Conservation (phyloP, 2,113 vertebrate genomes). For the Elaphurus davidianus region DNA sequence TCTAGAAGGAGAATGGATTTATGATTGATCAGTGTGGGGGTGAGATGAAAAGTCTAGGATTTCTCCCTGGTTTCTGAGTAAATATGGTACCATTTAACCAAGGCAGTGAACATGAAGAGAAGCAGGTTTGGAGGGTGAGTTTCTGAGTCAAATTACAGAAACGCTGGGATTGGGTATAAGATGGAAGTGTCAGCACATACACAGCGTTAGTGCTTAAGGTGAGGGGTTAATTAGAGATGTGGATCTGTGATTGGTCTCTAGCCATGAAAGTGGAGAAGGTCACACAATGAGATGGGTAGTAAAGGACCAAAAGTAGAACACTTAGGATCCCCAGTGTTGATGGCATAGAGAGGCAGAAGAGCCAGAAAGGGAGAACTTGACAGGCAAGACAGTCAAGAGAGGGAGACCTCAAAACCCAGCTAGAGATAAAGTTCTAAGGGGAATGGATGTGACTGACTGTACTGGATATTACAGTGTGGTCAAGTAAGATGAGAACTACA, state of each 20-base stretch:
- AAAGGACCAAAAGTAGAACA: not conserved
- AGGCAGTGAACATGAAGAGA: not conserved
- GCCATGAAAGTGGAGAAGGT: not conserved
- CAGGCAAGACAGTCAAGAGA: not conserved
- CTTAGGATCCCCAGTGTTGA: not conserved
- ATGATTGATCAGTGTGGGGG: not conserved
- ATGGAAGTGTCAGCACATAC: not conserved
- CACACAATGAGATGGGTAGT: not conserved
- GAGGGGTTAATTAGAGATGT: not conserved
- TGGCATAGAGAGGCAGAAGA: not conserved
- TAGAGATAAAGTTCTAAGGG: not conserved
- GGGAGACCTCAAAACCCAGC: not conserved
- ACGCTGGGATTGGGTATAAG: not conserved
- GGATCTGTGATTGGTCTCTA: not conserved
- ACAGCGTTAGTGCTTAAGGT: not conserved
- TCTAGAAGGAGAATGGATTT: not conserved
- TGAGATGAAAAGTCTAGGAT: not conserved
- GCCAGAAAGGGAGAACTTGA: not conserved
- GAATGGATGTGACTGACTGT: not conserved
- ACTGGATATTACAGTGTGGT: too few species aligned
- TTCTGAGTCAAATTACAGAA: not conserved
- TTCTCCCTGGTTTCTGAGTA: not conserved
- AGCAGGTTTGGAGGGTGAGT: not conserved
- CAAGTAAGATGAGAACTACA: not conserved
- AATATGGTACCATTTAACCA: not conserved